Percentiles rank a stretch among this genome's conserved stretches.
Conservation (phyloP, 2,888 invertebrate species). For the Sycophila texana region DNA sequence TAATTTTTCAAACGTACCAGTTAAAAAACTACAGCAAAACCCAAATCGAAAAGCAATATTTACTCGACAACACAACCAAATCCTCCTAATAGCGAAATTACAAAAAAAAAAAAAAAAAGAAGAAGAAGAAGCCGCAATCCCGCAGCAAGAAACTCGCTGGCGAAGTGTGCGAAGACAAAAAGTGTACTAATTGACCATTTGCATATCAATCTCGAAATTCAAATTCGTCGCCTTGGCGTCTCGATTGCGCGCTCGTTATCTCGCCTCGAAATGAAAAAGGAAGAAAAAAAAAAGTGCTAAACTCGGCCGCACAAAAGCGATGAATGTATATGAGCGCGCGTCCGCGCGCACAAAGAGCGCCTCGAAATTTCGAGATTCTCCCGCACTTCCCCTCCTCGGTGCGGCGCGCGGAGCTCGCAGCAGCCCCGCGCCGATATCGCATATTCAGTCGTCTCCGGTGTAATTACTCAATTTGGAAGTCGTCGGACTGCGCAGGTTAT, state of each 20-base stretch:
- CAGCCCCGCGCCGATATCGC: conserved; percentile 41
- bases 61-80: too few species aligned
- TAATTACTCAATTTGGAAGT: conserved; percentile 58
- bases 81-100: too few species aligned
- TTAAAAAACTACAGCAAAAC: too few species aligned
- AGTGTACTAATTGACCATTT: too few species aligned
- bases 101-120: too few species aligned
- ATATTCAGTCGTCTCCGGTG: conserved; percentile 35
- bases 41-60: too few species aligned
- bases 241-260: conserved; percentile 16
- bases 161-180: too few species aligned
- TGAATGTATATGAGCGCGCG: too few species aligned
- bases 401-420: too few species aligned
- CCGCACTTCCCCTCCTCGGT: background rate
- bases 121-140: too few species aligned
- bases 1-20: too few species aligned
- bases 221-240: background rate
- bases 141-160: too few species aligned
- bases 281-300: conserved; percentile 6
- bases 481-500: conserved; percentile 30
- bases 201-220: background rate
- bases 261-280: background rate
- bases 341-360: background rate
- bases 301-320: background rate
- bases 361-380: conserved; percentile 19